Base-by-base conservation (phyloP, 2,113 vertebrate species). In the Nesogale talazaci region DNA sequence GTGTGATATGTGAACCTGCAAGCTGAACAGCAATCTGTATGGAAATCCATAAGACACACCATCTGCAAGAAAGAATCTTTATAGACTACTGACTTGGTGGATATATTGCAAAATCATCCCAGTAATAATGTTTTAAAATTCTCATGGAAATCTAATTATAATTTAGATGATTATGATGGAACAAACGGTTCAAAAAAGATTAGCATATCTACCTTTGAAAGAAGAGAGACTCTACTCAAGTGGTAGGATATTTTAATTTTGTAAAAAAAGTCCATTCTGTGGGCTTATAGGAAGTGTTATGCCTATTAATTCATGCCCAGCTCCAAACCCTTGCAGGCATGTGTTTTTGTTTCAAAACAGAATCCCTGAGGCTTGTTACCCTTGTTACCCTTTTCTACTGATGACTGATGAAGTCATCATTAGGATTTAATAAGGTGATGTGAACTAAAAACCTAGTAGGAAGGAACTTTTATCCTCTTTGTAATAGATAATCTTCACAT, bases 321-420 rank as follows among this genome's bases (percentile, higher is more conserved):
- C 10, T 91, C 25, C 31, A 84, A 82, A 85, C 67, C 70, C 56
- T 3, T 83, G 42, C 2, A 65, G 29, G 46, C 27, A 6, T 65
- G 15, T 23, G 83, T 78, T 77, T 52, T 82, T 67, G 75, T 80
- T 29, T 89, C 74, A 69, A n/a, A 92, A 88, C 34, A 89, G 42
- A 91, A 93, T 59, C 72, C 65, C 36, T 38, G 57, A 46, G 59
- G 22, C 85, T 74, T 74, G 10, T 31, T 74, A 29, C 34, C n/a
- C n/a, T 59, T 27, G 12, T 72, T 52, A 86, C 0, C 40, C 16
- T 86, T 90, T 88, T 92, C 46, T 93, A 56, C 29, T 52, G 46
- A 83, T 29, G 63, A 25, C 31, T 95, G 59, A 31, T 34, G 46
- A 86, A 72, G 16, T 52, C 91, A 52, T 61, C 31, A 22, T 75